Base-by-base conservation (phyloP, 2,113 vertebrate species). In the Scatophagus argus region DNA sequence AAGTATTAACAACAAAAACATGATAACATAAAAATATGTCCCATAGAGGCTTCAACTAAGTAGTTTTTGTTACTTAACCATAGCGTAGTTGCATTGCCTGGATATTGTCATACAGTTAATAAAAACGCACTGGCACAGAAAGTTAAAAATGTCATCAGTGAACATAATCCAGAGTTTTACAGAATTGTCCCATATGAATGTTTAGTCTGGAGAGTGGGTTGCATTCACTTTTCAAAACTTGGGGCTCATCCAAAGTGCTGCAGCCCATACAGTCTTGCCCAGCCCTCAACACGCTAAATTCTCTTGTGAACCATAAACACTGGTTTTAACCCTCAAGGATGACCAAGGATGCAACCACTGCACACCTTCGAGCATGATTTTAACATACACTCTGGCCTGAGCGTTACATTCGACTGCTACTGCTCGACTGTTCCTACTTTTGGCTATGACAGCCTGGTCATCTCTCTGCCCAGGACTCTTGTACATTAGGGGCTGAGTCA, bases 191-290 rank as follows among this genome's bases (percentile, higher is more conserved):
- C 43, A 72, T 36, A 52, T 32, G 25, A 75, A 74, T 81, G 79
- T 81, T 81, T 74, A 81, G 79, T 81, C 71, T 82, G 54, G 44
- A 49, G 34, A 64, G 49, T 58, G 72, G 61, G 59, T 56, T 77
- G 49, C 52, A 47, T 70, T 74, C 65, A 77, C 44, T 67, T 59
- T 74, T 68, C 58, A 55, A 74, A 63, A 74, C 39, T 39, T 81
- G 72, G 66, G 55, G 61, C 14, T 86, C 58, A 59, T 84, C 82
- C 74, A 84, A 67, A 81, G 59, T 63, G 41, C 77, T 78, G 49
- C 59, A 65, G 46, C 25, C 41, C 49, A 52, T 62, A 59, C 49
- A 54, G 41, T 67, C 71, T 51, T 61, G 64, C 54, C 34, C n/a
- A 62, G 55, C 17, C 38, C 54, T 62, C 36, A 39, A 17, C 55